Evolutionary conservation across 2,888 invertebrate genomes (phyloP).

Genomic region (Coleophora deauratella): DNA sequence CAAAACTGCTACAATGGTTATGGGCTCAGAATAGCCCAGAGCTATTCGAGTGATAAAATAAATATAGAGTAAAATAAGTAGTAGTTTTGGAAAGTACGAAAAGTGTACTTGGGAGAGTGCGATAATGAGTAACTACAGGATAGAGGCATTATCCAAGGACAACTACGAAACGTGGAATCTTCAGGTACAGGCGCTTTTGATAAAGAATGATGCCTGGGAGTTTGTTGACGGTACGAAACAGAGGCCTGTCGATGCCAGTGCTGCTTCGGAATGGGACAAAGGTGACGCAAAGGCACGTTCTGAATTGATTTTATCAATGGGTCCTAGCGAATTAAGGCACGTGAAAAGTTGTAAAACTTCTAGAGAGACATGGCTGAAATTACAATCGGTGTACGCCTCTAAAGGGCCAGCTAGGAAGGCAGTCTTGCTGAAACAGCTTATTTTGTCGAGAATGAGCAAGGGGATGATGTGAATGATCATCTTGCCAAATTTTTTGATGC

Average conservation of each 20-base stretch:
- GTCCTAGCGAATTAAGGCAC: too few relatives aligned
- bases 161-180: background rate
- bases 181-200: background rate
- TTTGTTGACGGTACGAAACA: background rate
- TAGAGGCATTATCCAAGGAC: background rate
- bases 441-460: constrained; percentile 1
- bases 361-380: constrained; percentile 1
- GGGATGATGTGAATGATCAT: background rate
- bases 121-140: too few relatives aligned
- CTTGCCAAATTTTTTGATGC: constrained; percentile 1
- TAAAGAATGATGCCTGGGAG: background rate
- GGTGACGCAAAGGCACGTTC: background rate
- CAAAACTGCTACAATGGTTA: too few relatives aligned
- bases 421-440: background rate
- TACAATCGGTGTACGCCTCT: constrained; percentile 1
- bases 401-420: constrained; percentile 3
- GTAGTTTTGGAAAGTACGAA: too few relatives aligned
- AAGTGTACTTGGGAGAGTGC: too few relatives aligned
- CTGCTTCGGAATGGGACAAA: background rate
- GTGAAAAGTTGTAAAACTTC: background rate
- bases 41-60: too few relatives aligned
- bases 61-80: too few relatives aligned
- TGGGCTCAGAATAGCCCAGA: too few relatives aligned
- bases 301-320: too few relatives aligned
- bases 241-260: background rate